Base-by-base conservation (phyloP, 2,888 invertebrate genomes). In the Steinernema carpocapsae region DNA sequence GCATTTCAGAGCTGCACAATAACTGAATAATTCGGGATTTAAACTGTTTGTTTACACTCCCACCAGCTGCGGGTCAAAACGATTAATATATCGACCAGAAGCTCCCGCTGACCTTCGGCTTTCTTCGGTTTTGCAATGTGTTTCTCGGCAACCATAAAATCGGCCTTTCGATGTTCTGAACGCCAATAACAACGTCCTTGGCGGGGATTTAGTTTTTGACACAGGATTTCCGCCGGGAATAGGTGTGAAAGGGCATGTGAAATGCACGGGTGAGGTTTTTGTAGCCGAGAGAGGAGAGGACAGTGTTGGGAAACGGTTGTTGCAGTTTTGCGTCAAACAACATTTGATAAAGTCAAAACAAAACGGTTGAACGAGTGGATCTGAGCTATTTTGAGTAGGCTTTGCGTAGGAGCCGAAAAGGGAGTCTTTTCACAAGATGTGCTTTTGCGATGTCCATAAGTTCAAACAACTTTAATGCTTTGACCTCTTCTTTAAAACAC, bases 1-100 rank as follows among this genome's bases (percentile, higher is more conserved):
- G 37, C 37, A 6, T 37, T 37, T 37, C 37, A 6, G 4, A 10
- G 10, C 37, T 3, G 37, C 37, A 37, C 37, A 37, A 37, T 10
- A 37, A 37, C 37, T 37, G 37, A 37, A 37, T 37, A 37, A 37
- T 37, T 37, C 37, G 10, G 37, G 37, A 37, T 37, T 37, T 37
- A 37, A 37, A 37, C 37, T 64, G 32, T 64, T 64, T 64, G 64
- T 64, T 64, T 64, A 64, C 64, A 64, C 64, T 14, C 32, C 32
- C 29, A 56, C 29, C 56, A 64, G 64, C 64, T 64, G 64, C 7
- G 17, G 64, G 29, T 64, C 64, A 29, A 64, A 64, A 32, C 32
- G 64, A 64, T 64, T 64, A 64, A 17, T 32, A 32, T 64, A 64
- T 26, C 64, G 64, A 6, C 7, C 12, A 19, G 17, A 32, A 64